phyloP scores from a whole-genome alignment of 2,888 invertebrate genomes.

The Diaprepes abbreviatus region DNA sequence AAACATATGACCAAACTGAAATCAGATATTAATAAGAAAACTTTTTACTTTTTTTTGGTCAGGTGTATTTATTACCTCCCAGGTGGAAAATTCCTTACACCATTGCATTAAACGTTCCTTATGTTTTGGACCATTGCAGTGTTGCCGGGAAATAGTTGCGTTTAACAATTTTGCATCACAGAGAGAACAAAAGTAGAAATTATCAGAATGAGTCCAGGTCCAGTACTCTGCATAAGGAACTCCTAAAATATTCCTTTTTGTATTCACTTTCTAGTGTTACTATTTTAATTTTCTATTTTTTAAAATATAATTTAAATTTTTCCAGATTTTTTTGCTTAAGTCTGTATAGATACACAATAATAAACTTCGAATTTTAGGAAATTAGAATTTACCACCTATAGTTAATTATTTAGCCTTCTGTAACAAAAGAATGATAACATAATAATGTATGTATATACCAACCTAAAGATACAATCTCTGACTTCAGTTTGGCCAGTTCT shows the following conservation, averaged over 20 bases:
- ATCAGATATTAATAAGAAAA: no score
- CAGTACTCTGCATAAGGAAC: constrained; percentile 14
- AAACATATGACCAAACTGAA: not conserved
- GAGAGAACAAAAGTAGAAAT: not conserved
- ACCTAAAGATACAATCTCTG: constrained; percentile 12
- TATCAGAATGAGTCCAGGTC: not conserved
- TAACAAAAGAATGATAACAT: no score
- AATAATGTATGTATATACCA: no score
- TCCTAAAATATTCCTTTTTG: constrained; percentile 17
- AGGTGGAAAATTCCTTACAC: constrained; percentile 10
- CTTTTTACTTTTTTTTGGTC: not conserved
- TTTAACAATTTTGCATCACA: not conserved
- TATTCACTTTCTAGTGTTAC: no score
- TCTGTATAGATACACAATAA: no score
- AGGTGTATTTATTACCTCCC: constrained; percentile 7
- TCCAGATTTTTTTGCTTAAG: no score
- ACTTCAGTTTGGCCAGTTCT: constrained; percentile 8
- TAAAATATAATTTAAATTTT: no score
- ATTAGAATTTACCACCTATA: no score
- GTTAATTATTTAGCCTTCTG: no score
- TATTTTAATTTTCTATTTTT: no score
- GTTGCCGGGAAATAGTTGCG: not conserved
- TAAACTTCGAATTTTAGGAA: no score
- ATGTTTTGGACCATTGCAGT: not conserved
- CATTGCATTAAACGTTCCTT: not conserved